Base-by-base conservation (phyloP, 2,113 vertebrate species). In the Synodontis membranacea region DNA sequence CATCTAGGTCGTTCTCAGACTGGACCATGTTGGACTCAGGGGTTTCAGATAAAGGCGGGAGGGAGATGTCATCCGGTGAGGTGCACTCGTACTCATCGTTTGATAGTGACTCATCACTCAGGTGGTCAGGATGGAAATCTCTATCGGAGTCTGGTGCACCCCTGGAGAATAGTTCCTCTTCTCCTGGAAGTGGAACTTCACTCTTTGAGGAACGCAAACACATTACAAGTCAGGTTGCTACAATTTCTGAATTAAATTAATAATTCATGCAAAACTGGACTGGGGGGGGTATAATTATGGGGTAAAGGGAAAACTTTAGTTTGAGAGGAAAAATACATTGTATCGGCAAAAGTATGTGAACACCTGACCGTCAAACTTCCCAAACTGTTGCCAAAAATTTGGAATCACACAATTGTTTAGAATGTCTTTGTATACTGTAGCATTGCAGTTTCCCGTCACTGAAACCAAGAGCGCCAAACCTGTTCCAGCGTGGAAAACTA, bases 51-150 rank as follows among this genome's bases (percentile, higher is more conserved):
- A 98, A 95, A 0, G 96, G 96, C 52, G 97, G 97, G 88, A 98
- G 94, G 70, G 97, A 98, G 86, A 98, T 96, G 92, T 99, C 97
- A 34, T 98, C 96, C 31, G 97, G 96, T 37, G 97, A 98, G 37
- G 92, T 93, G 90, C 97, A 97, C 78, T 98, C 96, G 10, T 96
- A 97, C 91, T 98, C 97, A 48, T 98, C 96, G 62, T 93, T 96
- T 0, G 96, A 97, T 56, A 93, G 89, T 37, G 87, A 89, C 76
- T 96, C 97, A 86, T 96, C 95, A 17, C 93, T 91, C 78, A 92
- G 92, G 78, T 94, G 92, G 84, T 94, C 93, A 74, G 91, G 89
- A 52, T 93, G 96, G 76, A 94, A 88, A 78, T 94, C 94, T 12
- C n/a, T 79, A 37, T 95, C 93, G 46, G 87, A 90, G 62, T 87